phyloP scores from a whole-genome alignment of 2,797 vertebrate genomes.

The Rousettus madagascariensis region DNA sequence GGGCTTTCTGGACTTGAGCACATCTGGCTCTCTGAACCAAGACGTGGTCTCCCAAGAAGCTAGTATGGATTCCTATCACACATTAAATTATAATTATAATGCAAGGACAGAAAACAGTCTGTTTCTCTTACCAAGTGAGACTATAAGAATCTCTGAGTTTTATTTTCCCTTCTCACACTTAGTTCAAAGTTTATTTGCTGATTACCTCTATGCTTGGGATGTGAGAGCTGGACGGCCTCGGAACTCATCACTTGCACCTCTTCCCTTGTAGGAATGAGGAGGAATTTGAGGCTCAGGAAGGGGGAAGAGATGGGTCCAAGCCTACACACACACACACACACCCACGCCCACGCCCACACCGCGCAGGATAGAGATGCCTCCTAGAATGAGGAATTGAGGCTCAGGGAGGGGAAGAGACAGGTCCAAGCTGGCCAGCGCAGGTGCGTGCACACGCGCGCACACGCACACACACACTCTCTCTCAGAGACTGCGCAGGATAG shows the following conservation, averaged over 20 bases:
- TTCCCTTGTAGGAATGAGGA: background rate
- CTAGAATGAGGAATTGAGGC: background rate
- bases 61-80: background rate
- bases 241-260: background rate
- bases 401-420: background rate
- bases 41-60: background rate
- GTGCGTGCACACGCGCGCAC: too few species aligned
- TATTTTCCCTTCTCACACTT: background rate
- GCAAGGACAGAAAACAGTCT: background rate
- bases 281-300: background rate
- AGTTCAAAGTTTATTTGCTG: background rate
- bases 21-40: background rate
- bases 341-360: too few species aligned
- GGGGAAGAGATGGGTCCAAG: background rate
- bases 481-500: rapidly evolving
- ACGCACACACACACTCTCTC: too few species aligned
- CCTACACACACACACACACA: too few species aligned
- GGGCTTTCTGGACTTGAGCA: too few species aligned
- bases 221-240: background rate
- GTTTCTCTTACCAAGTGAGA: background rate
- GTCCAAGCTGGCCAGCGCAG: background rate
- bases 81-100: background rate
- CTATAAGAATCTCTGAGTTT: background rate
- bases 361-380: too few species aligned
- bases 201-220: background rate